A percentile compares a stretch with the other conserved stretches of the same genome.
These are phyloP conservation scores for Pyrochroa serraticornis DNA, from an alignment of 2,888 invertebrate species.

Conservation along the genomic window DNA sequence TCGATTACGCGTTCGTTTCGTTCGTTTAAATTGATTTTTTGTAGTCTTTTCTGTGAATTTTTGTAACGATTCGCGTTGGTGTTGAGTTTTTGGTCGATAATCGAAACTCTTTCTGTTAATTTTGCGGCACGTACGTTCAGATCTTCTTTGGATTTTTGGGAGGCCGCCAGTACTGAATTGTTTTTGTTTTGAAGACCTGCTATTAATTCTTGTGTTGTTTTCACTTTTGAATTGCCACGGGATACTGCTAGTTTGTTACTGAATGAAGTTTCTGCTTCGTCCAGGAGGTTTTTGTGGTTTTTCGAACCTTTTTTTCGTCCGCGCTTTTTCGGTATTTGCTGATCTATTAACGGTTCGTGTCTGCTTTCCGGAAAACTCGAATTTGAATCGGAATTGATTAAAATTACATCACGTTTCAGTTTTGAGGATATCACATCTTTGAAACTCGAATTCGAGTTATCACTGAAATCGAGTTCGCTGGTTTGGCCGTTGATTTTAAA, in stretches of 20 bases:
- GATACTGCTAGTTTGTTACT: conserved; percentile 66
- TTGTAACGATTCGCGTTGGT: conserved; percentile 52
- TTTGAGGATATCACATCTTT: conserved; percentile 50
- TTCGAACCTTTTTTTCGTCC: conserved; percentile 67
- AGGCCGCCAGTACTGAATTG: conserved; percentile 31
- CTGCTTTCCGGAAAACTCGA: conserved; percentile 61
- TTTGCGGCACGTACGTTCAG: conserved; percentile 56
- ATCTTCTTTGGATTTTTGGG: conserved; percentile 51
- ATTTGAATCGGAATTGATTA: conserved; percentile 59
- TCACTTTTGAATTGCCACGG: conserved; percentile 66
- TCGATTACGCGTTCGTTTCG: conserved; percentile 46
- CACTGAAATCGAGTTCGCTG: conserved; percentile 53
- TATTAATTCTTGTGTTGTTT: conserved; percentile 81
- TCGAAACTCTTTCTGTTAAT: conserved; percentile 54
- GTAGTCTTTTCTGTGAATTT: conserved; percentile 45
- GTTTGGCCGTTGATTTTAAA: conserved; percentile 60
- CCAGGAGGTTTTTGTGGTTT: conserved; percentile 59
- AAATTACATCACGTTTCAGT: conserved; percentile 41
- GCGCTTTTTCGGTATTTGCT: conserved; percentile 62
- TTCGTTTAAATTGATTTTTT: conserved; percentile 12
- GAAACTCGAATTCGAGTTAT: conserved; percentile 58
- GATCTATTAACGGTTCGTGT: conserved; percentile 51
- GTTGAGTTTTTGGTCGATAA: conserved; percentile 56
- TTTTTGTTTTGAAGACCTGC: conserved; percentile 70
- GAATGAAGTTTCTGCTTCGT: conserved; percentile 63